Base-by-base conservation (phyloP, 2,888 invertebrate species). In the Diogma glabrata region DNA sequence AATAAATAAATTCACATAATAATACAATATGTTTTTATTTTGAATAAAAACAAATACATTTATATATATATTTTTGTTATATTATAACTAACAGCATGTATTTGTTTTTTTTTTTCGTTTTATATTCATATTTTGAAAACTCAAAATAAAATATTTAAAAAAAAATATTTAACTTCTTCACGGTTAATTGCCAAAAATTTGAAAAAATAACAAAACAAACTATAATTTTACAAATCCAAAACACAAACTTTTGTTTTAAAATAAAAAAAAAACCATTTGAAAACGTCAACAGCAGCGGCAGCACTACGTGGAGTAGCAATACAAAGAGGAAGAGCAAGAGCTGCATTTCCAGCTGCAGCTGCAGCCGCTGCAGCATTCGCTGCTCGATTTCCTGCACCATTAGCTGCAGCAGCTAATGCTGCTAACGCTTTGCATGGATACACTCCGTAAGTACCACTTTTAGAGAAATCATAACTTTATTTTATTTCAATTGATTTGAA, bases 371-470 rank as follows among this genome's bases (percentile, higher is more conserved):
- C 87, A 65, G 84, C 85, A 60, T 72, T 88, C 62, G 75, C 76
- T 62, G 75, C 76, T 62, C 75, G 80, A 57, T 75, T 78, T 70
- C 76, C 82, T 63, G 78, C 81, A 63, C 53, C 65, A 60, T 43
- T 68, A 55, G 66, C 66, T 82, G 63, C 85, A 62, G 81, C 84
- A 54, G 82, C 82, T 52, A 56, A 84, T 67, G 79, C 76, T 66
- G 82, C 84, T 64, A 77, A 82, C 68, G 84, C 85, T 69, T 76
- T 87, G 72, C 89, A 88, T 78, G 88, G 90, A 67, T 91, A 89
- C 75, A 83, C 91, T 72, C 88, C 86, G 88, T 87, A 82, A 87
- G 87, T 87, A 81, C 69, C n/a, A n/a, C n/a, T n/a, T n/a, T n/a
- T n/a, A n/a, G n/a, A n/a, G n/a, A n/a, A n/a, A n/a, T n/a, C n/a